Evolutionary conservation across 2,888 invertebrate species (phyloP).

Genomic region (Nomada fucata): DNA sequence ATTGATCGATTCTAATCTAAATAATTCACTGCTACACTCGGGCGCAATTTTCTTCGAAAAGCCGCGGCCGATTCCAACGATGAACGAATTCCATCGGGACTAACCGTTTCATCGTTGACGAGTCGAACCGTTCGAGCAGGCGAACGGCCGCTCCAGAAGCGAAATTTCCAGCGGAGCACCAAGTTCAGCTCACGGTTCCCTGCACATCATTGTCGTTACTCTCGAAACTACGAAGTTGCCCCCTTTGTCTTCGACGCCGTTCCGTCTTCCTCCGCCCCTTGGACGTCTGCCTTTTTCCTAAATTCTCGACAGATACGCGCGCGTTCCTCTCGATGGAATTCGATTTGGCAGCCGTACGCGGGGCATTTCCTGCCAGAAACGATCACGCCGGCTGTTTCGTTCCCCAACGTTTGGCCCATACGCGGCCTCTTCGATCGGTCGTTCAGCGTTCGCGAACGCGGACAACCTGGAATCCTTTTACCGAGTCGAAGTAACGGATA

Average conservation of each 20-base stretch:
- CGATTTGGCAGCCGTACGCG: conserved; percentile 78
- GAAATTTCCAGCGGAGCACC: conserved; percentile 59
- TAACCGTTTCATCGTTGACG: conserved; percentile 25
- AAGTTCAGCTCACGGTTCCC: conserved; percentile 68
- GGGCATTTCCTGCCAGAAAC: conserved; percentile 72
- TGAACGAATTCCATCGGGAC: conserved; percentile 21
- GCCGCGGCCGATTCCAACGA: conserved; percentile 7
- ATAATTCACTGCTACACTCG: too few species aligned
- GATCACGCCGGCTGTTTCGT: conserved; percentile 43
- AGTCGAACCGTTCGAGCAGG: conserved; percentile 19
- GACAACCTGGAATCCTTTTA: conserved; percentile 42
- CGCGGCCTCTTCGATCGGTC: conserved; percentile 47
- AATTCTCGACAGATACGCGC: conserved; percentile 24
- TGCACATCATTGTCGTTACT: conserved; percentile 71
- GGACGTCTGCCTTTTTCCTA: conserved; percentile 20
- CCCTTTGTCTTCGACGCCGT: conserved; percentile 67
- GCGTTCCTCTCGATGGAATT: conserved; percentile 68
- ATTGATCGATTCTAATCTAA: background rate
- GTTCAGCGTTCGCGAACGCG: conserved; percentile 46
- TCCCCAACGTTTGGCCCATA: conserved; percentile 40
- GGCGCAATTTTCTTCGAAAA: background rate
- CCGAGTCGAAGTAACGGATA: conserved; percentile 46
- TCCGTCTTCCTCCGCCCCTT: background rate
- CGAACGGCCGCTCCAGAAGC: conserved; percentile 35
- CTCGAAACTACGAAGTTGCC: conserved; percentile 63